These are phyloP conservation scores for Drosophila pseudotakahashii DNA, from an alignment of 2,888 invertebrate species.

Conservation along the genomic window DNA sequence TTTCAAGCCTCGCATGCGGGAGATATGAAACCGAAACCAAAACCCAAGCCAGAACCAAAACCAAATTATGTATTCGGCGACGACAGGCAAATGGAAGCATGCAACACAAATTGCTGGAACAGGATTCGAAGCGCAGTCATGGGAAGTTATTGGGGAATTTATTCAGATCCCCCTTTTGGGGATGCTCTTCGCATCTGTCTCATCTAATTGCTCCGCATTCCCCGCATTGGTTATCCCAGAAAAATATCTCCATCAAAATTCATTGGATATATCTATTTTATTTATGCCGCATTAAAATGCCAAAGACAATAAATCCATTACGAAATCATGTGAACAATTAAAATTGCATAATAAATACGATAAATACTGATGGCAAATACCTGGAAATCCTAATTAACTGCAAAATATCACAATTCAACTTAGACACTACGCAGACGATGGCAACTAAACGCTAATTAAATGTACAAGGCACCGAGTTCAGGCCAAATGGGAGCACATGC, in stretches of 20 bases:
- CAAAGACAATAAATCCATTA: conserved; percentile 74
- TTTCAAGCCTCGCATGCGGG: conserved; percentile 51
- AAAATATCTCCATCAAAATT: conserved; percentile 30
- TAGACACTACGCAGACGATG: conserved; percentile 52
- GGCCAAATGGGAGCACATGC: conserved; percentile 59
- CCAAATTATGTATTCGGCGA: conserved; percentile 56
- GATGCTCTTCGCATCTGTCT: not conserved
- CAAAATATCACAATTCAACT: conserved; percentile 76
- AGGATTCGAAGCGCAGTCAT: conserved; percentile 31
- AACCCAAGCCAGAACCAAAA: conserved; percentile 45
- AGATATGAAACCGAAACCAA: conserved; percentile 30
- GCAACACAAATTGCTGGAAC: conserved; percentile 32
- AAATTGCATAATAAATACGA: conserved; percentile 78
- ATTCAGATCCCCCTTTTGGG: not conserved
- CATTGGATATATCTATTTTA: conserved; percentile 48
- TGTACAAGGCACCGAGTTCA: conserved; percentile 64
- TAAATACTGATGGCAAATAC: conserved; percentile 74
- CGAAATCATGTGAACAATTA: conserved; percentile 75
- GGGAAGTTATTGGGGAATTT: conserved; percentile 23
- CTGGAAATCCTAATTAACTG: conserved; percentile 77
- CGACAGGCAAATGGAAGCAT: conserved; percentile 52
- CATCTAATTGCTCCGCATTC: conserved; percentile 8
- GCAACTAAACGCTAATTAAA: conserved; percentile 70
- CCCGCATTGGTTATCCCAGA: not conserved
- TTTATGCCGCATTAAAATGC: conserved; percentile 67